These are phyloP conservation scores for Candidula unifasciata DNA, from an alignment of 2,888 invertebrate genomes.

Conservation along the genomic window DNA sequence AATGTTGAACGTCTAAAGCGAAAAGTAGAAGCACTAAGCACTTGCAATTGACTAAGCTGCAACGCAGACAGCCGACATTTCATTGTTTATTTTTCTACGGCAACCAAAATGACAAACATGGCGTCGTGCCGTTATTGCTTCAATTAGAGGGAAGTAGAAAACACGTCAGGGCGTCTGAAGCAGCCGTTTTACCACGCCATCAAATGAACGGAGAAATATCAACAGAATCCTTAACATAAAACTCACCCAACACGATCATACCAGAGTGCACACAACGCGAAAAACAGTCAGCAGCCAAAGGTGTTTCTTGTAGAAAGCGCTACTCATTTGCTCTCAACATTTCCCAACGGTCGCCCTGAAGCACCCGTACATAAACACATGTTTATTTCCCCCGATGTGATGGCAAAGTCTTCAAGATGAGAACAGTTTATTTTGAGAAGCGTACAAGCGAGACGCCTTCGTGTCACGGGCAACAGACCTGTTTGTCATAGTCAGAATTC, in stretches of 20 bases:
- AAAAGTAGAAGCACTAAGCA: too few relatives aligned
- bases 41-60: not conserved
- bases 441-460: conserved; percentile 21
- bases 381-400: conserved; percentile 10
- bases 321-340: not conserved
- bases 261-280: conserved; percentile 6
- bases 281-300: not conserved
- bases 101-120: not conserved
- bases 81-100: not conserved
- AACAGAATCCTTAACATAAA: not conserved
- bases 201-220: conserved; percentile 1
- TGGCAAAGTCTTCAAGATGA: conserved; percentile 45
- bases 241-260: not conserved
- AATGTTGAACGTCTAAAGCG: too few relatives aligned
- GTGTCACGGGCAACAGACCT: conserved; percentile 27
- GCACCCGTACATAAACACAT: conserved; percentile 27
- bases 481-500: conserved; percentile 33
- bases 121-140: conserved; percentile 19
- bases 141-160: conserved; percentile 15
- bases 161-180: not conserved
- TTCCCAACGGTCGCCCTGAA: not conserved
- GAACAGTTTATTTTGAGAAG: conserved; percentile 38
- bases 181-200: not conserved
- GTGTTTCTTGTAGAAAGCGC: not conserved
- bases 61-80: not conserved